Percentiles rank a stretch among this genome's conserved stretches.
Conservation (phyloP, 2,888 invertebrate genomes). For the Argyra leucocephala region DNA sequence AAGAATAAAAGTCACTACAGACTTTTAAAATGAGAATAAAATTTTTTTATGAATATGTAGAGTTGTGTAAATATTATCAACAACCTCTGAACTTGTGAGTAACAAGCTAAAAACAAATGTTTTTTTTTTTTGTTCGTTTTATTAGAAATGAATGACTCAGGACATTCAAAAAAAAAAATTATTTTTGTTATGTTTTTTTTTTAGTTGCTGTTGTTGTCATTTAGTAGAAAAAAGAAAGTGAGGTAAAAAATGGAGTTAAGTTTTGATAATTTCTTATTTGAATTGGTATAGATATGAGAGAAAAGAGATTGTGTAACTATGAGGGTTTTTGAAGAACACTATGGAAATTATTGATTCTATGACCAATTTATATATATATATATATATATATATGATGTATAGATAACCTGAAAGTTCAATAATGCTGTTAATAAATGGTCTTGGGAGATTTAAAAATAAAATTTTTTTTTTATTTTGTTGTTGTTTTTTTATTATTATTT, state of each 20-base stretch:
- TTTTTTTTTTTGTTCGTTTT: not conserved
- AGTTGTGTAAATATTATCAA: too few relatives aligned
- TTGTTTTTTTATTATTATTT: not conserved
- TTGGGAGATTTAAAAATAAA: too few relatives aligned
- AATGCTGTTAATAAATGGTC: not conserved
- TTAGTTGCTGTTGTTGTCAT: too few relatives aligned
- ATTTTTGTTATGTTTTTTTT: too few relatives aligned
- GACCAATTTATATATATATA: not conserved
- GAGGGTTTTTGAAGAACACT: too few relatives aligned
- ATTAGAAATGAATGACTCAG: constrained; percentile 6
- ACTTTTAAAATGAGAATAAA: too few relatives aligned
- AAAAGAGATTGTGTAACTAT: not conserved
- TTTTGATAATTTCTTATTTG: too few relatives aligned
- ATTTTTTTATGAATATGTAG: too few relatives aligned
- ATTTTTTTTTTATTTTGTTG: not conserved
- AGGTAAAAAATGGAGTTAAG: not conserved
- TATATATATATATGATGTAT: too few relatives aligned
- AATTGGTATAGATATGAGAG: not conserved
- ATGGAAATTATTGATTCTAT: not conserved
- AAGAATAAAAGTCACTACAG: too few relatives aligned
- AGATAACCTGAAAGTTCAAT: too few relatives aligned
- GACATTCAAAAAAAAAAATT: not conserved
- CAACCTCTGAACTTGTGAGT: too few relatives aligned
- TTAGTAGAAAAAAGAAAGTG: not conserved
- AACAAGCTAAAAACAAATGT: not conserved